Percentiles rank a stretch among this genome's conserved stretches.
Evolutionary conservation across 1,140 invertebrate genomes (phyloP).

Genomic region (Chrysopa pallens): DNA sequence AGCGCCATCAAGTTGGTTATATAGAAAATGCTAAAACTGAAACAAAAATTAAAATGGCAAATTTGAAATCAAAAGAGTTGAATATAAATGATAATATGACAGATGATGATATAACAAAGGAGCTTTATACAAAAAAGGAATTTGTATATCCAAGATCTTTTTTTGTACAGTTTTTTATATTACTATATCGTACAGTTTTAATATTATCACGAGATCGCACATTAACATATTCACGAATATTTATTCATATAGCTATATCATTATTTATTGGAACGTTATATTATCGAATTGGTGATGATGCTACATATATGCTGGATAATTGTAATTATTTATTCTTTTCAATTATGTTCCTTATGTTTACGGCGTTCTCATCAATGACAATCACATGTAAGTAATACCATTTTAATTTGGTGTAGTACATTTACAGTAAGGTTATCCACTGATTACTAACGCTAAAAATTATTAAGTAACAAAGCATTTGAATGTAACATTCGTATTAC

Average conservation of each 20-base stretch:
- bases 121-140: conserved; percentile 7
- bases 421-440: too few relatives aligned
- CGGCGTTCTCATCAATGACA: conserved; percentile 70
- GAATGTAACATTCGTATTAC: too few relatives aligned
- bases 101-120: too few relatives aligned
- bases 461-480: too few relatives aligned
- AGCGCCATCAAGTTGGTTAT: not conserved
- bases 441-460: too few relatives aligned
- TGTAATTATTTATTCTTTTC: conserved; percentile 64
- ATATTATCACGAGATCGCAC: conserved; percentile 36
- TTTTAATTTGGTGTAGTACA: too few relatives aligned
- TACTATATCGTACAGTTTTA: conserved; percentile 42
- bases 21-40: conserved; percentile 3
- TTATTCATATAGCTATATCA: conserved; percentile 57
- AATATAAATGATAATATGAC: too few relatives aligned
- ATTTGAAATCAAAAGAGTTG: too few relatives aligned
- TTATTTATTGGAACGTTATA: conserved; percentile 63
- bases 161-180: conserved; percentile 40
- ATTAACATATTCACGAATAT: conserved; percentile 53
- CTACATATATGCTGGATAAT: conserved; percentile 51
- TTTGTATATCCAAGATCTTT: conserved; percentile 38
- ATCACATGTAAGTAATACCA: conserved; percentile 68
- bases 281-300: conserved; percentile 63
- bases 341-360: conserved; percentile 73
- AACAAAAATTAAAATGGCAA: conserved; percentile 14